These are phyloP conservation scores for Malurus alboscapulatus DNA, from an alignment of 2,113 vertebrate genomes.

Conservation along the genomic window DNA sequence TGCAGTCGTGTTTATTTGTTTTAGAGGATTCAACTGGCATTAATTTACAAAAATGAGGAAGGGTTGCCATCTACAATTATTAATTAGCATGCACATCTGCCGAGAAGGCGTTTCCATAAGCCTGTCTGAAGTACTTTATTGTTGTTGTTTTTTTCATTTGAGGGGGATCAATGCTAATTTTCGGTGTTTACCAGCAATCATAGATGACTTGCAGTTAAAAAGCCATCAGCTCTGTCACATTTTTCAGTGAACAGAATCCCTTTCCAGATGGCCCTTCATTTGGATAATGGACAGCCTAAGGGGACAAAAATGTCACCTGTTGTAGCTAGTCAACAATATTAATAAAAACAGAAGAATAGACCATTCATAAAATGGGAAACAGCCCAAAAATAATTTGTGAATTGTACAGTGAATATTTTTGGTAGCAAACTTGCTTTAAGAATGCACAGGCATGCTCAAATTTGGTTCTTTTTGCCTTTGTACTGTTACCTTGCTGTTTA, in stretches of 20 bases:
- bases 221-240: constrained; percentile 80
- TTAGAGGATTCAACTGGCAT: constrained; percentile 61
- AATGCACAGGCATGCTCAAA: background rate
- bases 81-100: constrained; percentile 69
- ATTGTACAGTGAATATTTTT: constrained; percentile 39
- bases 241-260: constrained; percentile 80
- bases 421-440: constrained; percentile 16
- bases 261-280: constrained; percentile 83
- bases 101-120: constrained; percentile 64
- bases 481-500: background rate
- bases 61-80: constrained; percentile 59
- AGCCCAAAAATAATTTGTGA: constrained; percentile 40
- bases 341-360: constrained; percentile 71
- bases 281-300: constrained; percentile 81
- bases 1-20: constrained; percentile 59
- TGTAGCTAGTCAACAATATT: constrained; percentile 74
- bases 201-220: constrained; percentile 84
- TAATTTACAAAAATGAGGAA: constrained; percentile 68
- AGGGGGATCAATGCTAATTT: constrained; percentile 77
- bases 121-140: constrained; percentile 71
- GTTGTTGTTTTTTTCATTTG: constrained; percentile 73
- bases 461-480: background rate
- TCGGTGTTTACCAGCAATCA: constrained; percentile 77
- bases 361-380: constrained; percentile 54
- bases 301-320: constrained; percentile 83